Base-by-base conservation (phyloP, 2,113 vertebrate genomes). In the Amazona guildingii region DNA sequence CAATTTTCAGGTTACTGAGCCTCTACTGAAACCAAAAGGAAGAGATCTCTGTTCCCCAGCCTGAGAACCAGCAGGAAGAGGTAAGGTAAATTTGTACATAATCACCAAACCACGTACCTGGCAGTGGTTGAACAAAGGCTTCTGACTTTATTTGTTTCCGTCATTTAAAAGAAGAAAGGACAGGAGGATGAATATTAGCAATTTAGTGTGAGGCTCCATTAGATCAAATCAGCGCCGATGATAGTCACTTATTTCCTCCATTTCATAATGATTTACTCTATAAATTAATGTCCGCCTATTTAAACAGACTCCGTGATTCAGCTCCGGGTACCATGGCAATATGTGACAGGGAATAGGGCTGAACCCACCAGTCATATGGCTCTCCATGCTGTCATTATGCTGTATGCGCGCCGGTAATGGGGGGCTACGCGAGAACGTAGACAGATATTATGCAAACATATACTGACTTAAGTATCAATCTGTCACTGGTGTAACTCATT, bases 381-480 rank as follows among this genome's bases (percentile, higher is more conserved):
- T 90, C 92, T 81, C 46, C 0, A 21, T 64, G 93, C 93, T 90
- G 79, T 90, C 88, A 33, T 41, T 88, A 35, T 72, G 70, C 76
- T 61, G 2, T n/a, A 16, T 13, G 78, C 49, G 84, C 14, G 5
- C 87, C 61, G 28, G 90, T 90, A 73, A 92, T 80, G 91, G 94
- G 92, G 90, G 86, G 83, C 94, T 92, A 12, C 9, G 62, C 35
- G 88, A 44, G 94, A 92, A 90, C 6, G 2, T 31, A 83, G 92
- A 72, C 87, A 91, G 90, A 91, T 94, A 96, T 96, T 96, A 88
- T 94, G 90, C 90, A 94, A 95, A 97, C 93, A 85, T 94, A 69
- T 39, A 92, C 90, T 93, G 94, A 86, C 94, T 94, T 83, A 87
- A 91, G 91, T 85, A 92, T 91, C 94, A 91, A 82, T 92, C 93